A percentile compares a stretch with the other conserved stretches of the same genome.
phyloP scores from a whole-genome alignment of 2,888 invertebrate genomes.

The Drosophila incognita region DNA sequence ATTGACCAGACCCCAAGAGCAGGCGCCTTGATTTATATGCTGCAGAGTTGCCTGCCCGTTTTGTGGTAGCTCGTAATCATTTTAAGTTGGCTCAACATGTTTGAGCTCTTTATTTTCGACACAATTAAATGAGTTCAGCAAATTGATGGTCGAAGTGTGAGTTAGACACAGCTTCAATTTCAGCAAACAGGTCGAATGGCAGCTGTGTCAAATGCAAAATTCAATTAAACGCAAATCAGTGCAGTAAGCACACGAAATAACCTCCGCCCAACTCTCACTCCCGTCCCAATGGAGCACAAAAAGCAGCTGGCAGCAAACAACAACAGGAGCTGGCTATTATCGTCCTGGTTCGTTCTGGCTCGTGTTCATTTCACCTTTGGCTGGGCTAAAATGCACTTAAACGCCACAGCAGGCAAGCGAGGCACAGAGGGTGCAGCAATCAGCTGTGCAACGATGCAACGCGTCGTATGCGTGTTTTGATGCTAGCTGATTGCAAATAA shows the following conservation, averaged over 20 bases:
- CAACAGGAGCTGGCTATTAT: constrained; percentile 38
- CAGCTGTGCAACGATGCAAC: constrained; percentile 44
- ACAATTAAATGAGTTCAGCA: constrained; percentile 59
- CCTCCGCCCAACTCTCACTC: background rate
- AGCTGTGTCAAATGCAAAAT: constrained; percentile 67
- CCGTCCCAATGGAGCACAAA: background rate
- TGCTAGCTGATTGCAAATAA: constrained; percentile 73
- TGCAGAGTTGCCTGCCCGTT: constrained; percentile 29
- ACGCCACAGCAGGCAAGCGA: constrained; percentile 37
- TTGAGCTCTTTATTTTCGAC: constrained; percentile 30
- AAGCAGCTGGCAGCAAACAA: constrained; percentile 36
- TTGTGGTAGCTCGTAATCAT: constrained; percentile 43
- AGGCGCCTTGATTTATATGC: constrained; percentile 68
- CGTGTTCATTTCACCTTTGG: constrained; percentile 51
- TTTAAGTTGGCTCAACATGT: constrained; percentile 64
- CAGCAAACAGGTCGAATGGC: constrained; percentile 18
- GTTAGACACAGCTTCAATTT: constrained; percentile 1
- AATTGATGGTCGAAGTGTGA: constrained; percentile 32
- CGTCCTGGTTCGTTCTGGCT: constrained; percentile 15
- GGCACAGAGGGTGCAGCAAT: constrained; percentile 15
- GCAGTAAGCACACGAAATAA: constrained; percentile 63
- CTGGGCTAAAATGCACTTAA: constrained; percentile 55
- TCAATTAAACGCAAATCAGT: constrained; percentile 78
- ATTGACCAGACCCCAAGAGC: constrained; percentile 60
- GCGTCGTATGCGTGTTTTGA: constrained; percentile 61